A percentile compares a stretch with the other conserved stretches of the same genome.
phyloP scores from a whole-genome alignment of 2,113 vertebrate species.

The Laticauda laticaudata region DNA sequence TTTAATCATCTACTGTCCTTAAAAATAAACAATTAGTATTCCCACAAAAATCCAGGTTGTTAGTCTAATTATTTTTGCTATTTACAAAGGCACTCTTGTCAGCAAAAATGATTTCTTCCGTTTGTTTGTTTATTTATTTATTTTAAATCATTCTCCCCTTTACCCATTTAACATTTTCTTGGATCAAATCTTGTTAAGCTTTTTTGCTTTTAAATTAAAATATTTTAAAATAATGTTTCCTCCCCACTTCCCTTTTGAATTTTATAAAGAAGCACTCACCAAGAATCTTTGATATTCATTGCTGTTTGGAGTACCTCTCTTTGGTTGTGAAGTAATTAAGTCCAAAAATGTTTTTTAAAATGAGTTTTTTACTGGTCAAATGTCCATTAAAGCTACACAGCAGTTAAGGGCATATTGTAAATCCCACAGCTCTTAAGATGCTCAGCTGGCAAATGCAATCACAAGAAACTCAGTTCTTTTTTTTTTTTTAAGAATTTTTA shows the following conservation, averaged over 20 bases:
- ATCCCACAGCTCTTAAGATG: background rate
- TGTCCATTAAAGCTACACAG: background rate
- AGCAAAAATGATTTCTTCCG: background rate
- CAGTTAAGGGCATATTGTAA: background rate
- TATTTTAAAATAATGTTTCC: background rate
- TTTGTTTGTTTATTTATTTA: background rate
- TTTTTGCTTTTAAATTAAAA: background rate
- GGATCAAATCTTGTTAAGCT: background rate
- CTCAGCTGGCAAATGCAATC: background rate
- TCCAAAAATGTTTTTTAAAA: background rate
- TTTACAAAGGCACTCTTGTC: background rate
- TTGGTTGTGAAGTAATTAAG: background rate
- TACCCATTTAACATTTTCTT: background rate
- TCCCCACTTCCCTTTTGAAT: background rate
- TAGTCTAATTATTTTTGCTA: background rate
- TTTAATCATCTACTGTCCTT: background rate
- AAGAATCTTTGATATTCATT: background rate
- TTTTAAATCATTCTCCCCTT: background rate
- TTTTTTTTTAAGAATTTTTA: too few relatives aligned
- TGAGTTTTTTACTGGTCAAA: background rate
- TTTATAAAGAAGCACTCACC: background rate
- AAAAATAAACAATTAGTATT: background rate
- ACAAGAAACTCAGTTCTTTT: background rate
- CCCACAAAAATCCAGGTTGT: background rate
- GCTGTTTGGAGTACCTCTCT: background rate